Evolutionary conservation across 2,888 invertebrate species (phyloP).

Genomic region (Auanema freiburgensis): DNA sequence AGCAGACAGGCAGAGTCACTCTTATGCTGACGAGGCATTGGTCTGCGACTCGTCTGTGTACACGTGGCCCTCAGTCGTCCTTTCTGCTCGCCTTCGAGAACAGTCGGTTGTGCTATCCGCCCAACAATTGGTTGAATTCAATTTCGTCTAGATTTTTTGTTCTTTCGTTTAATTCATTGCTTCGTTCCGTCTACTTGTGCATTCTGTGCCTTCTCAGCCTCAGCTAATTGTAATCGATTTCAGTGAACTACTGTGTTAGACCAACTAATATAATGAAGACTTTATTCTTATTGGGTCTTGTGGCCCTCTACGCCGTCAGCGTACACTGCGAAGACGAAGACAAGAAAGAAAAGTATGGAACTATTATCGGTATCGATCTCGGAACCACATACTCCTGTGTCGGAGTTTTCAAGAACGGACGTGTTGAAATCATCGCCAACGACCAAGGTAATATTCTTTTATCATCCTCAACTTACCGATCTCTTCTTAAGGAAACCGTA

Average conservation of each 20-base stretch:
- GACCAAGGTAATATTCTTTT: slow-evolving; percentile 60
- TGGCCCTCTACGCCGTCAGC: slow-evolving; percentile 46
- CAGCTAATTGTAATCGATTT: not conserved
- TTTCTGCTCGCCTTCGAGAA: slow-evolving; percentile 2
- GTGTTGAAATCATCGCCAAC: slow-evolving; percentile 64
- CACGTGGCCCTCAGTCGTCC: slow-evolving; percentile 24
- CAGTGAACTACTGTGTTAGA: not conserved
- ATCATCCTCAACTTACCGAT: not conserved
- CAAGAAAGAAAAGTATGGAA: slow-evolving; percentile 59
- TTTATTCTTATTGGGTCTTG: slow-evolving; percentile 45
- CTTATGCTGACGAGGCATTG: slow-evolving; percentile 22
- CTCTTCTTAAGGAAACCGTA: slow-evolving; percentile 48
- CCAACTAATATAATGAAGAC: slow-evolving; percentile 48
- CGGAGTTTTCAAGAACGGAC: slow-evolving; percentile 68
- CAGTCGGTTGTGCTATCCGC: slow-evolving; percentile 2
- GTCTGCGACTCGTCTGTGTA: slow-evolving; percentile 21
- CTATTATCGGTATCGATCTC: slow-evolving; percentile 65
- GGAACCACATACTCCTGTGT: slow-evolving; percentile 66
- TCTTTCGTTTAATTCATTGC: slow-evolving; percentile 3
- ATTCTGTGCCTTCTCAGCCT: slow-evolving; percentile 1
- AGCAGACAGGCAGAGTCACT: not conserved
- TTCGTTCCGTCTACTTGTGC: not conserved
- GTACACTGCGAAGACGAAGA: slow-evolving; percentile 48
- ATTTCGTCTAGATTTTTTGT: not conserved
- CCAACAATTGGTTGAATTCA: slow-evolving; percentile 2